phyloP scores from a whole-genome alignment of 2,888 invertebrate genomes.

The Meiosimyza platycephala region DNA sequence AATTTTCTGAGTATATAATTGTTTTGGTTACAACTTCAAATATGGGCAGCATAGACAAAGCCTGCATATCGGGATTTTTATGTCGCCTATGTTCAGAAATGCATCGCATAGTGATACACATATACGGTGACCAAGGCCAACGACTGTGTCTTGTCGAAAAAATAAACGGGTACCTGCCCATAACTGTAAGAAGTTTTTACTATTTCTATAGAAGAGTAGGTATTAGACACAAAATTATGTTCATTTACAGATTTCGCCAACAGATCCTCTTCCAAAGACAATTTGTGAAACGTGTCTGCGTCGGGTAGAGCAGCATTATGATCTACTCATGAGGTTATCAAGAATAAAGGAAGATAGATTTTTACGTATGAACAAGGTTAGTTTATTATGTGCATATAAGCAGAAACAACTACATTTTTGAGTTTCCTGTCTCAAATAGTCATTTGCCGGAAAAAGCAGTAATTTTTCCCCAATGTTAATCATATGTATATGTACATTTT shows the following conservation, averaged over 20 bases:
- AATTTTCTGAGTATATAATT: not conserved
- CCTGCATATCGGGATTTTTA: constrained; percentile 84
- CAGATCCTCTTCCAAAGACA: constrained; percentile 78
- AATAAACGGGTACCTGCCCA: constrained; percentile 83
- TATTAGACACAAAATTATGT: not conserved
- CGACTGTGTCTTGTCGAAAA: constrained; percentile 81
- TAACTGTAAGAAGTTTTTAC: constrained; percentile 72
- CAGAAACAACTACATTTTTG: no score
- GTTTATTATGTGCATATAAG: not conserved
- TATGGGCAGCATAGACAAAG: constrained; percentile 87
- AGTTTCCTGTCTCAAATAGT: no score
- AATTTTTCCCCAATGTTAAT: no score
- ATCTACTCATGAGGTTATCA: constrained; percentile 60
- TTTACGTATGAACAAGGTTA: constrained; percentile 48
- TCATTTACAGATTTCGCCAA: constrained; percentile 72
- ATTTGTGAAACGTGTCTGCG: constrained; percentile 73
- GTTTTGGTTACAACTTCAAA: not conserved
- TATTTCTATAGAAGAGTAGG: not conserved
- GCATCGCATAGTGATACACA: constrained; percentile 84
- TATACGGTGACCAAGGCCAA: constrained; percentile 83
- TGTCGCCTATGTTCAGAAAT: constrained; percentile 88
- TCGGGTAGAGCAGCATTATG: constrained; percentile 72
- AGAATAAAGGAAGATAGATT: constrained; percentile 57
- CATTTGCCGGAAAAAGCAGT: no score
- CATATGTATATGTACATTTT: no score